Conservation (phyloP, 23 tunicate species). For the Trididemnum miniatum region DNA sequence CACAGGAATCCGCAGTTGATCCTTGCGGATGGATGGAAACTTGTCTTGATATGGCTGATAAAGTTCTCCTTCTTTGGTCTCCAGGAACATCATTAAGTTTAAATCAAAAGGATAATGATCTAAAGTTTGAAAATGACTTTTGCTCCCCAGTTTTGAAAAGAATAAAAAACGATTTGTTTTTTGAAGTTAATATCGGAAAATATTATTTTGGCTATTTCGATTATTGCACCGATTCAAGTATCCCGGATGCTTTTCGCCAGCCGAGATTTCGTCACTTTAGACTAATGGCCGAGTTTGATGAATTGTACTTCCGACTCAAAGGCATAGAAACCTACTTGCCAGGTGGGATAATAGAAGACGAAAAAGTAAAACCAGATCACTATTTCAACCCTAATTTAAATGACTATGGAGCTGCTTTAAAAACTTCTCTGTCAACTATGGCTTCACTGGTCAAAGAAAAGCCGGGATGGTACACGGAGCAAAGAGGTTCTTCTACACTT, state of each 20-base stretch:
- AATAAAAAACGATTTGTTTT: slow-evolving; percentile 36
- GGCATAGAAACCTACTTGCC: slow-evolving; percentile 44
- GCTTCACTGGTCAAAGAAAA: not conserved
- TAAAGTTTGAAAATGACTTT: slow-evolving; percentile 2
- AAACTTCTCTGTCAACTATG: slow-evolving; percentile 39
- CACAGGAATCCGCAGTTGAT: slow-evolving; percentile 2
- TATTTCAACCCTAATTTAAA: slow-evolving; percentile 31
- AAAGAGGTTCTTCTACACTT: not conserved
- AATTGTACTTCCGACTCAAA: slow-evolving; percentile 46
- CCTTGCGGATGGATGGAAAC: slow-evolving; percentile 46
- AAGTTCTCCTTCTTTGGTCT: slow-evolving; percentile 56
- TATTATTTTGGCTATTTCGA: slow-evolving; percentile 56
- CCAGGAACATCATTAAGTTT: slow-evolving; percentile 21
- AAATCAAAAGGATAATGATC: not conserved
- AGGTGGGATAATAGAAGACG: not conserved
- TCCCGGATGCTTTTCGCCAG: slow-evolving; percentile 35
- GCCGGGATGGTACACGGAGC: slow-evolving; percentile 37
- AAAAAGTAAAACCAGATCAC: slow-evolving; percentile 10
- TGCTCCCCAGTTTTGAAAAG: slow-evolving; percentile 50
- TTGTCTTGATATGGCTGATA: slow-evolving; percentile 37
- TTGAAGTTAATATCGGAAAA: slow-evolving; percentile 34
- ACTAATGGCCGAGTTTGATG: slow-evolving; percentile 62
- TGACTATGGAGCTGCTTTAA: slow-evolving; percentile 38
- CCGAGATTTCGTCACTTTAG: slow-evolving; percentile 20
- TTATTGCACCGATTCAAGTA: slow-evolving; percentile 29